phyloP scores from a whole-genome alignment of 2,113 vertebrate species.

The Nerophis lumbriciformis region DNA sequence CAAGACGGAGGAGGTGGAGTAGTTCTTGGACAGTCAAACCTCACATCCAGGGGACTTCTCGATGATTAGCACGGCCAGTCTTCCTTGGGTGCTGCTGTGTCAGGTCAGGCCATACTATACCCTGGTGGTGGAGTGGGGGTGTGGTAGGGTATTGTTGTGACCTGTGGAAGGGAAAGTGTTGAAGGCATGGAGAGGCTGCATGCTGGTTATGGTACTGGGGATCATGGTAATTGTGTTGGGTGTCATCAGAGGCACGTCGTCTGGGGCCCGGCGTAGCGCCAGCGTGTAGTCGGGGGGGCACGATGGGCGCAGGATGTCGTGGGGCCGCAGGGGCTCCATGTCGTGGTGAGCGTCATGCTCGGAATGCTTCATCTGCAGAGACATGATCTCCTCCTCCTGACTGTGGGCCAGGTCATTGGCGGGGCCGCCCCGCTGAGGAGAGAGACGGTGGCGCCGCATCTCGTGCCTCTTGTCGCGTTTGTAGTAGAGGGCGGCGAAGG shows the following conservation, averaged over 20 bases:
- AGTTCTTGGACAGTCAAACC: constrained; percentile 46
- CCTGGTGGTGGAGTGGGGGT: constrained; percentile 88
- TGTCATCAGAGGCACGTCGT: constrained; percentile 85
- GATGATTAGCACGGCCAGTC: constrained; percentile 43
- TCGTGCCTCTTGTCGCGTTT: constrained; percentile 88
- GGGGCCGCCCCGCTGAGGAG: constrained; percentile 76
- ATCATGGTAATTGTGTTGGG: constrained; percentile 91
- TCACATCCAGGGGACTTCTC: constrained; percentile 30
- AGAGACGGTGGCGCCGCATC: constrained; percentile 79
- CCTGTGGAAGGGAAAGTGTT: constrained; percentile 79
- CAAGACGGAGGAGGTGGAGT: constrained; percentile 26
- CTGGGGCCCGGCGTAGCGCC: constrained; percentile 84
- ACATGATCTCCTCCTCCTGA: constrained; percentile 90
- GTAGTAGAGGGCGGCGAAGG: constrained; percentile 91
- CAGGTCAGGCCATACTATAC: constrained; percentile 76
- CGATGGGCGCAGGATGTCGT: constrained; percentile 82
- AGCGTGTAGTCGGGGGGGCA: constrained; percentile 90
- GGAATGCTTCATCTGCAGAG: constrained; percentile 83
- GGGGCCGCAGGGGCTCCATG: constrained; percentile 80
- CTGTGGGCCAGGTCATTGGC: constrained; percentile 83
- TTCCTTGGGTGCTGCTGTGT: constrained; percentile 40
- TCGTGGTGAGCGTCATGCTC: constrained; percentile 80
- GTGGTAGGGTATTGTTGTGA: constrained; percentile 88
- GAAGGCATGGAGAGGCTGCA: constrained; percentile 85
- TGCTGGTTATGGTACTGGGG: constrained; percentile 81